A percentile compares a stretch with the other conserved stretches of the same genome.
These are phyloP conservation scores for Coboldia fuscipes DNA, from an alignment of 1,140 invertebrate genomes.

Conservation along the genomic window DNA sequence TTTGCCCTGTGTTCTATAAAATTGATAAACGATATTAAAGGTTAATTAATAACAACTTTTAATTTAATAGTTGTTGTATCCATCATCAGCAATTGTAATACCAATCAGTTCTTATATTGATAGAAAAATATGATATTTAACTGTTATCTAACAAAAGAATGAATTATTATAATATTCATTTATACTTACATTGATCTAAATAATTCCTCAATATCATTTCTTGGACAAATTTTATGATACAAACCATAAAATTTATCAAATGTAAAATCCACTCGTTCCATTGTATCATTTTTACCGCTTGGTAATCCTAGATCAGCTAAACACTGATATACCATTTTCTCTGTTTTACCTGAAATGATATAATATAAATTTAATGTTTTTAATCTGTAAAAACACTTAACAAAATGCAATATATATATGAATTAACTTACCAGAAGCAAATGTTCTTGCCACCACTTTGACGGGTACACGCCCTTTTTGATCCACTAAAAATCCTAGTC, in stretches of 20 bases:
- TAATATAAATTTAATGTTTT: neutral
- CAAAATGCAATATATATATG: neutral
- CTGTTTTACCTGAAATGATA: conserved; percentile 49
- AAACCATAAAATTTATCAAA: conserved; percentile 98
- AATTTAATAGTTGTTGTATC: too few species aligned
- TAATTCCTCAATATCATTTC: conserved; percentile 96
- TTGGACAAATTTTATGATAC: conserved; percentile 97
- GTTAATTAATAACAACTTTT: too few species aligned
- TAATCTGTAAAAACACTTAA: neutral
- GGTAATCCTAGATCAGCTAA: conserved; percentile 83
- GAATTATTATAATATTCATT: too few species aligned
- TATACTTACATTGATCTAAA: conserved; percentile 85
- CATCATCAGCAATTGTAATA: too few species aligned
- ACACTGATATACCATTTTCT: conserved; percentile 95
- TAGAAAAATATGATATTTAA: too few species aligned
- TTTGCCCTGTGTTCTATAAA: conserved; percentile 75
- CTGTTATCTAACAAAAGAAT: too few species aligned
- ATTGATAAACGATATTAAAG: too few species aligned
- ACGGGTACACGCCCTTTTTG: conserved; percentile 91
- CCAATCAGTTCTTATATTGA: too few species aligned
- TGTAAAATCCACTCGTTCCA: conserved; percentile 87
- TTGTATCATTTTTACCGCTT: conserved; percentile 89
- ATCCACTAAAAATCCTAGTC: conserved; percentile 79
- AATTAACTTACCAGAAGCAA: conserved; percentile 51
- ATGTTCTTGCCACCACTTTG: conserved; percentile 88